phyloP scores from a whole-genome alignment of 1,140 invertebrate genomes.

The Leptoteleia sp. region DNA sequence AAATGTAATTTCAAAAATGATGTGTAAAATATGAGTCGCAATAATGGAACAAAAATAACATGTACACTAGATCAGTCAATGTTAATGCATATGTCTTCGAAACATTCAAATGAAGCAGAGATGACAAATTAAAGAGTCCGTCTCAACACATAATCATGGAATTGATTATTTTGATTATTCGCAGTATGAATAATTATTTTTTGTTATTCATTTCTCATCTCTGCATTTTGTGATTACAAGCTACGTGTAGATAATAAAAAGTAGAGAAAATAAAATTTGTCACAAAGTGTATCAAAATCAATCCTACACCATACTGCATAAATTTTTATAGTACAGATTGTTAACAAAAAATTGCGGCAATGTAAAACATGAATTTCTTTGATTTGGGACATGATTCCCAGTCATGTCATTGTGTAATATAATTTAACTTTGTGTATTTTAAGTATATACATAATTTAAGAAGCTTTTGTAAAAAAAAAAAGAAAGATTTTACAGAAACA shows the following conservation, averaged over 20 bases:
- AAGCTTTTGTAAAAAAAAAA: conserved; percentile 59
- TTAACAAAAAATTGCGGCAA: conserved; percentile 13
- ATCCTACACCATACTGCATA: conserved; percentile 27
- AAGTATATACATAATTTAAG: conserved; percentile 50
- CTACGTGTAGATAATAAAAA: conserved; percentile 37
- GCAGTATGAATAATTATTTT: neutral
- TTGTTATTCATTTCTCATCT: conserved; percentile 28
- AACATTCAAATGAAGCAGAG: conserved; percentile 17
- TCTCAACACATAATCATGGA: conserved; percentile 3
- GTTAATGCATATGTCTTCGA: conserved; percentile 37
- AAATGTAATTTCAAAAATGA: conserved; percentile 44
- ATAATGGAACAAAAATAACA: conserved; percentile 30
- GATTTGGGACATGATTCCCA: conserved; percentile 18
- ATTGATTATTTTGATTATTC: conserved; percentile 12
- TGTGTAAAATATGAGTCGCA: conserved; percentile 45
- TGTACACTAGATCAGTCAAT: conserved; percentile 52
- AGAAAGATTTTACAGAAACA: no score
- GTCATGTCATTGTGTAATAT: conserved; percentile 45
- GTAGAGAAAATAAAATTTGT: conserved; percentile 30
- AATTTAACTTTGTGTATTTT: conserved; percentile 47
- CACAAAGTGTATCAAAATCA: conserved; percentile 31
- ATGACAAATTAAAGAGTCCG: conserved; percentile 31
- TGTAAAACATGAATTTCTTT: conserved; percentile 6
- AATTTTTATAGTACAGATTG: conserved; percentile 27
- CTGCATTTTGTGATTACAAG: conserved; percentile 27